Percentiles rank a stretch among this genome's conserved stretches.
These are phyloP conservation scores for Archaeoteleia sp. DNA, from an alignment of 2,888 invertebrate species.

Conservation along the genomic window DNA sequence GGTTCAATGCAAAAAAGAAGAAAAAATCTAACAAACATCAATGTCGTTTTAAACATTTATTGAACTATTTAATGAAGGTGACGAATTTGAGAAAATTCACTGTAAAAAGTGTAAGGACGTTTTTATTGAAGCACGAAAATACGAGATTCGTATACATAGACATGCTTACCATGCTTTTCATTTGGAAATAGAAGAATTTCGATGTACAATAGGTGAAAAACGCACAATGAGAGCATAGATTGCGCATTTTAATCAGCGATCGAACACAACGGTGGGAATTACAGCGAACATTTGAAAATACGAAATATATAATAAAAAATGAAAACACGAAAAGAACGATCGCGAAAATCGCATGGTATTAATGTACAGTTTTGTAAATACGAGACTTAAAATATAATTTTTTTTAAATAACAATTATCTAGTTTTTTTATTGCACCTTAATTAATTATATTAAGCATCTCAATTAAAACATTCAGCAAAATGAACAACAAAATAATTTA, in stretches of 20 bases:
- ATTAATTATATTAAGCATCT: not conserved
- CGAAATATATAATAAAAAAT: conserved; percentile 42
- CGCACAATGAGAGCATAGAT: conserved; percentile 12
- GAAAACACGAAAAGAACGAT: conserved; percentile 19
- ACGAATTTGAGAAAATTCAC: no score
- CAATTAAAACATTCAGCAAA: conserved; percentile 3
- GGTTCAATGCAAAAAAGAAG: no score
- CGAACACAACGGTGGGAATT: conserved; percentile 20
- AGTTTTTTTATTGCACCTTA: conserved; percentile 2
- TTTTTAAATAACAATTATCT: conserved; percentile 26
- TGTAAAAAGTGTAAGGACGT: not conserved
- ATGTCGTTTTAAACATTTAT: no score
- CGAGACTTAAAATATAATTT: conserved; percentile 44
- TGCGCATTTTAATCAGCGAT: conserved; percentile 23
- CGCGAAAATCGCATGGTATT: conserved; percentile 29
- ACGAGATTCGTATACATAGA: conserved; percentile 17
- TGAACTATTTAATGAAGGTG: no score
- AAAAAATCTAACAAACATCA: no score
- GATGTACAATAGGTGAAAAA: conserved; percentile 20
- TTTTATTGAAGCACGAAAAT: not conserved
- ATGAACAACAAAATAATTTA: conserved; percentile 1
- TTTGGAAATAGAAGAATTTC: conserved; percentile 23
- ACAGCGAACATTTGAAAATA: conserved; percentile 22
- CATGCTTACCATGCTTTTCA: conserved; percentile 33
- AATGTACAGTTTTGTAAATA: conserved; percentile 50